phyloP scores from a whole-genome alignment of 2,888 invertebrate genomes.

The Rhimphoctona megacephalus region DNA sequence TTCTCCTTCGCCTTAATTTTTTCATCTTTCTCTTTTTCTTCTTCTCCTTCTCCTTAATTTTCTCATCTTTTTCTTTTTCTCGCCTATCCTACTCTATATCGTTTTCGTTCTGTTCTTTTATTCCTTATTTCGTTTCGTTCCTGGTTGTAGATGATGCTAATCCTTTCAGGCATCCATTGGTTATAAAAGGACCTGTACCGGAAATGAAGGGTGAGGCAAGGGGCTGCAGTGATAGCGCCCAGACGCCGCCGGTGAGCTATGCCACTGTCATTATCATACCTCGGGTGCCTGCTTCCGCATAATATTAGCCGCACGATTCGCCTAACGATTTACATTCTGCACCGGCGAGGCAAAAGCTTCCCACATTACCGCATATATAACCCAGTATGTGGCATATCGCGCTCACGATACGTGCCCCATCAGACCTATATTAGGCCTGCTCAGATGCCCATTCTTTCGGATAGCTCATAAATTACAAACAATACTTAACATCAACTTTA shows the following conservation, averaged over 20 bases:
- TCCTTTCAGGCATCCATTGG: constrained; percentile 56
- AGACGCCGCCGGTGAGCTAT: constrained; percentile 71
- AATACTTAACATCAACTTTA: constrained; percentile 25
- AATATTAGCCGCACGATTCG: constrained; percentile 76
- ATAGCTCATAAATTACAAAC: constrained; percentile 34
- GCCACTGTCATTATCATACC: constrained; percentile 76
- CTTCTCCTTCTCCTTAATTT: not conserved
- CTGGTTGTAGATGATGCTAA: constrained; percentile 56
- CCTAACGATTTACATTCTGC: constrained; percentile 76
- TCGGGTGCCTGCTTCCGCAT: constrained; percentile 77
- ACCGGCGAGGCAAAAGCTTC: constrained; percentile 65
- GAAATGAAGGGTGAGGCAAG: constrained; percentile 65
- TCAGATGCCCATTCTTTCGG: constrained; percentile 28
- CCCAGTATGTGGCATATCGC: constrained; percentile 57
- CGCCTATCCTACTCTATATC: not conserved
- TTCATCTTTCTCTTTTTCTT: not conserved
- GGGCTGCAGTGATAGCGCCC: constrained; percentile 73
- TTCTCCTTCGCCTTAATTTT: not conserved
- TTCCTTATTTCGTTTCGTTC: constrained; percentile 10
- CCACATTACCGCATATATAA: constrained; percentile 43
- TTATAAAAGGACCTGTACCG: constrained; percentile 59
- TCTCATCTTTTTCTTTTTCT: not conserved
- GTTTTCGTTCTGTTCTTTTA: not conserved
- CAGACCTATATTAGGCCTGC: constrained; percentile 49
- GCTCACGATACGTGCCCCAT: constrained; percentile 52